These are phyloP conservation scores for Rafetus swinhoei DNA, from an alignment of 2,113 vertebrate species.

Conservation along the genomic window DNA sequence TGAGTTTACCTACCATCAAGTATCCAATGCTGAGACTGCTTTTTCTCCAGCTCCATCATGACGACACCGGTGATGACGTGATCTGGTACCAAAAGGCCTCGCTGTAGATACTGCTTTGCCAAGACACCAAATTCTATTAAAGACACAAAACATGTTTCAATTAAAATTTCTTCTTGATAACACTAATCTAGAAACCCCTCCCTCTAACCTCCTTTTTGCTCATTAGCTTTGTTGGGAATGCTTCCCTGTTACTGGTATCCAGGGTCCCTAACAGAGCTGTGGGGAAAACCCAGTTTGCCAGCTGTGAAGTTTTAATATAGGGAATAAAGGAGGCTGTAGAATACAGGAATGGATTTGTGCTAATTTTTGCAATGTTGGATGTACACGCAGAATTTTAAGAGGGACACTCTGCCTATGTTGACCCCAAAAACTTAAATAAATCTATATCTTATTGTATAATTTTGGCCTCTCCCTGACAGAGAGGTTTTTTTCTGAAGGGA, in stretches of 20 bases:
- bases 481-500: not conserved
- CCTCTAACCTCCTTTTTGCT: not conserved
- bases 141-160: not conserved
- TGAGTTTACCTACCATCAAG: slow-evolving; percentile 85
- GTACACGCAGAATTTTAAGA: not conserved
- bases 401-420: not conserved
- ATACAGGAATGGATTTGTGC: not conserved
- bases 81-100: slow-evolving; percentile 91
- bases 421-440: not conserved
- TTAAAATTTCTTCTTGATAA: not conserved
- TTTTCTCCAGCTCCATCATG: slow-evolving; percentile 86
- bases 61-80: slow-evolving; percentile 90
- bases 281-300: not conserved
- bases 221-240: not conserved
- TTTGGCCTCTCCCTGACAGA: not conserved
- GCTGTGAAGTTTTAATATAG: not conserved
- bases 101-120: slow-evolving; percentile 89
- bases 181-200: fast-evolving
- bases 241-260: not conserved
- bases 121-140: slow-evolving; percentile 84
- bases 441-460: not conserved
- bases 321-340: not conserved
- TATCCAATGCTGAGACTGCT: slow-evolving; percentile 87
- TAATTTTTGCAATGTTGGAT: not conserved
- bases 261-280: not conserved